A percentile compares a stretch with the other conserved stretches of the same genome.
Conservation (phyloP, 2,797 vertebrate species). For the Danio tinwini region DNA sequence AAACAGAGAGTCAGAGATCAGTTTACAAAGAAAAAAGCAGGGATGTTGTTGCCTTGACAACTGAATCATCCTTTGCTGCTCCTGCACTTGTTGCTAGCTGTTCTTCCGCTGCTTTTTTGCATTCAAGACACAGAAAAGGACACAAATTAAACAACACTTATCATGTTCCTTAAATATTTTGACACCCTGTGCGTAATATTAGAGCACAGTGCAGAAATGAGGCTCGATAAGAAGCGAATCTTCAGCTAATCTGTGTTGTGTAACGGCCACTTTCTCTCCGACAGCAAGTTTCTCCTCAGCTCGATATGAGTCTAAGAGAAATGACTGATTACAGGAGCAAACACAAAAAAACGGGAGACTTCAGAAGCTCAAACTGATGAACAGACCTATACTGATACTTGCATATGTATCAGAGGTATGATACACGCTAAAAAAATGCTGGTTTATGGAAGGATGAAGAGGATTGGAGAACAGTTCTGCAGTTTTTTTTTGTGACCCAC, state of each 20-base stretch:
- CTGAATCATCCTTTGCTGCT: slow-evolving; percentile 10
- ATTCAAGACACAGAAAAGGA: slow-evolving; percentile 5
- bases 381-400: slow-evolving; percentile 5
- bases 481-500: too few species aligned
- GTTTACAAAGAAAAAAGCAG: slow-evolving; percentile 26
- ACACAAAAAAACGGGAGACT: slow-evolving; percentile 34
- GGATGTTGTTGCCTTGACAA: slow-evolving; percentile 47
- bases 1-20: slow-evolving; percentile 12
- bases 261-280: slow-evolving; percentile 11
- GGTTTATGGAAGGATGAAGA: too few species aligned
- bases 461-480: too few species aligned
- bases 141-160: slow-evolving; percentile 14
- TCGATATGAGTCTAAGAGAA: slow-evolving; percentile 54
- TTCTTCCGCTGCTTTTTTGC: slow-evolving; percentile 1
- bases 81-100: slow-evolving; percentile 33
- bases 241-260: slow-evolving; percentile 19
- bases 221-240: neutral
- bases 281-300: slow-evolving; percentile 43
- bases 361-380: slow-evolving; percentile 40
- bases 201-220: neutral
- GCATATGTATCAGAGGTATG: too few species aligned
- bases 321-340: slow-evolving; percentile 42
- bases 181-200: neutral
- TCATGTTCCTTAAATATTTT: neutral
- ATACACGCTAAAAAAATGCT: too few species aligned